A percentile compares a stretch with the other conserved stretches of the same genome.
These are phyloP conservation scores for Aphodius granarius DNA, from an alignment of 2,888 invertebrate species.

Conservation along the genomic window DNA sequence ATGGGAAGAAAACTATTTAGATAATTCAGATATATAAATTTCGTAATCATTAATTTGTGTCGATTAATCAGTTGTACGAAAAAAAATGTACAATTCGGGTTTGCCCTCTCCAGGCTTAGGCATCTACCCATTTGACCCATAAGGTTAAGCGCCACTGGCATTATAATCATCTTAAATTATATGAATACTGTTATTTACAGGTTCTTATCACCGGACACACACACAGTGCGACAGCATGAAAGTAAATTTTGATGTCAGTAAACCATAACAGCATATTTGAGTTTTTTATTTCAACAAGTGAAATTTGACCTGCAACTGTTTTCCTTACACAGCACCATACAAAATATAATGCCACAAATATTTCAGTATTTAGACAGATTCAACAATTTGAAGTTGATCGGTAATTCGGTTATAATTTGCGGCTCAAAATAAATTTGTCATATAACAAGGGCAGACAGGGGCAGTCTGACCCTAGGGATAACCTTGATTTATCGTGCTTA, in stretches of 20 bases:
- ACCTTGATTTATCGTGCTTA: neutral
- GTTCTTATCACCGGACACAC: neutral
- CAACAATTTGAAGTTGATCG: neutral
- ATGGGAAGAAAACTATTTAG: no score
- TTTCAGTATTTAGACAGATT: neutral
- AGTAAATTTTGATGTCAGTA: neutral
- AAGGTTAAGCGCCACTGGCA: no score
- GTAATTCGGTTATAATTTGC: neutral
- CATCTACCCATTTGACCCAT: no score
- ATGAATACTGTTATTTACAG: neutral
- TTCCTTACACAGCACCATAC: no score
- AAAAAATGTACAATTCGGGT: no score
- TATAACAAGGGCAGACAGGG: neutral
- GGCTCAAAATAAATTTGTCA: neutral
- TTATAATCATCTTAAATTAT: neutral
- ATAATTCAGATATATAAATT: no score
- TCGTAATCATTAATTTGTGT: no score
- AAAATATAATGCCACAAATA: no score
- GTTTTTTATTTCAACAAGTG: neutral
- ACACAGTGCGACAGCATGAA: neutral
- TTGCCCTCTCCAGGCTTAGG: no score
- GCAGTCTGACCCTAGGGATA: neutral
- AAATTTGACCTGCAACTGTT: neutral
- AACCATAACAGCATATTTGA: neutral
- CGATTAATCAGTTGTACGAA: no score